Conservation (phyloP, 2,797 vertebrate species). For the Ceyx erithaca region DNA sequence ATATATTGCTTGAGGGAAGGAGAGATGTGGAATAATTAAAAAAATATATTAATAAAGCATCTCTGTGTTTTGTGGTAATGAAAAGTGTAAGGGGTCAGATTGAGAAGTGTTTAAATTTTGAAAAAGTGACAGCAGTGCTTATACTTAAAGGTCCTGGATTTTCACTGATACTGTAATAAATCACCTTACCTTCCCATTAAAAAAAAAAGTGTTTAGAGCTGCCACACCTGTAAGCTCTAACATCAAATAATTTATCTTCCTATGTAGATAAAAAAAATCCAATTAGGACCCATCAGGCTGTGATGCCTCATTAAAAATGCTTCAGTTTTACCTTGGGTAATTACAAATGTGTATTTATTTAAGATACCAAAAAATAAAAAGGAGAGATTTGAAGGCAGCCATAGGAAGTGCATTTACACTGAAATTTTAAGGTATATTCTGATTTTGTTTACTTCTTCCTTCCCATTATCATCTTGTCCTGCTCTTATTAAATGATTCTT, state of each 20-base stretch:
- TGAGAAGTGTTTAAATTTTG: background rate
- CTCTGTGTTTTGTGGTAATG: background rate
- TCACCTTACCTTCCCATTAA: background rate
- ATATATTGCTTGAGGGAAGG: background rate
- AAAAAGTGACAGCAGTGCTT: background rate
- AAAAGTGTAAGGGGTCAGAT: background rate
- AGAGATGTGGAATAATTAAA: background rate
- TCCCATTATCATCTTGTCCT: background rate
- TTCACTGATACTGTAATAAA: background rate
- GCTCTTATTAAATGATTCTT: background rate
- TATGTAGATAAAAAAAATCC: background rate
- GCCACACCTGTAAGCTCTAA: background rate
- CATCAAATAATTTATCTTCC: conserved; percentile 3
- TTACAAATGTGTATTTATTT: background rate
- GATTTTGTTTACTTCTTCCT: background rate
- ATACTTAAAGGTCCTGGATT: background rate
- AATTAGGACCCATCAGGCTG: background rate
- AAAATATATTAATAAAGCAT: background rate
- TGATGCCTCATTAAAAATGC: background rate
- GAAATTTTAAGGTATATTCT: background rate
- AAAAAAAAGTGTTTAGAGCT: background rate
- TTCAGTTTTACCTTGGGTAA: background rate
- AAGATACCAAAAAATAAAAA: background rate
- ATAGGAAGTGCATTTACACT: background rate
- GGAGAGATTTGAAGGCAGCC: background rate